A percentile compares a stretch with the other conserved stretches of the same genome.
These are phyloP conservation scores for Chloroceryle aenea DNA, from an alignment of 2,113 vertebrate genomes.

Conservation along the genomic window DNA sequence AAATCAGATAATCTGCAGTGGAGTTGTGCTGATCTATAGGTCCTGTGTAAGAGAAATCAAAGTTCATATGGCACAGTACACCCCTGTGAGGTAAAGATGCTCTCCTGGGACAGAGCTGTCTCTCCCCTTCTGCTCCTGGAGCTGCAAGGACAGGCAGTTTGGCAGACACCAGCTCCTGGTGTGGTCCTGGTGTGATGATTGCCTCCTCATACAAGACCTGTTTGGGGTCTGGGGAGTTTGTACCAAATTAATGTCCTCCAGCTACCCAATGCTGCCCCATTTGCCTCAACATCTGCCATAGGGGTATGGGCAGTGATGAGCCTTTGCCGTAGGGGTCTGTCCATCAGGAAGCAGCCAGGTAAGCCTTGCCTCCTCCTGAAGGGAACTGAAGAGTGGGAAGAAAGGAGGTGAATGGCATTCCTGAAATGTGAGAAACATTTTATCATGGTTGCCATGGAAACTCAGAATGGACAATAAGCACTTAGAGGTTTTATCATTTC, in stretches of 20 bases:
- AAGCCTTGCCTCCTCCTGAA: background rate
- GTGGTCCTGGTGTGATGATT: background rate
- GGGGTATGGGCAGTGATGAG: background rate
- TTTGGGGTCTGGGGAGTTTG: background rate
- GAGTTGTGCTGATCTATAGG: background rate
- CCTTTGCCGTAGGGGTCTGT: background rate
- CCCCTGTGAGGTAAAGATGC: background rate
- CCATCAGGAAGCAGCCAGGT: background rate
- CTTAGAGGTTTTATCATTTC: slow-evolving; percentile 13
- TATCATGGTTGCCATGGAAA: slow-evolving; percentile 37
- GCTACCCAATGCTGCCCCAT: background rate
- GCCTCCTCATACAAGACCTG: background rate
- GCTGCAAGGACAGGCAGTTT: background rate
- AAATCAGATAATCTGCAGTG: background rate
- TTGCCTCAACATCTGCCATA: background rate
- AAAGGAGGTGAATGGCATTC: slow-evolving; percentile 33
- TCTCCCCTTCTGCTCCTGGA: background rate
- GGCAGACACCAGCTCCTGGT: background rate
- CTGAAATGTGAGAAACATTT: slow-evolving; percentile 17
- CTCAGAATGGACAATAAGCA: slow-evolving; percentile 52
- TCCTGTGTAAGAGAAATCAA: background rate
- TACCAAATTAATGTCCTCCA: background rate
- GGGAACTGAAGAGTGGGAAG: background rate
- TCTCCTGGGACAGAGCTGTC: background rate
- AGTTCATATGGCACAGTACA: background rate